These are phyloP conservation scores for Laspeyria flexula DNA, from an alignment of 2,888 invertebrate species.

Conservation along the genomic window DNA sequence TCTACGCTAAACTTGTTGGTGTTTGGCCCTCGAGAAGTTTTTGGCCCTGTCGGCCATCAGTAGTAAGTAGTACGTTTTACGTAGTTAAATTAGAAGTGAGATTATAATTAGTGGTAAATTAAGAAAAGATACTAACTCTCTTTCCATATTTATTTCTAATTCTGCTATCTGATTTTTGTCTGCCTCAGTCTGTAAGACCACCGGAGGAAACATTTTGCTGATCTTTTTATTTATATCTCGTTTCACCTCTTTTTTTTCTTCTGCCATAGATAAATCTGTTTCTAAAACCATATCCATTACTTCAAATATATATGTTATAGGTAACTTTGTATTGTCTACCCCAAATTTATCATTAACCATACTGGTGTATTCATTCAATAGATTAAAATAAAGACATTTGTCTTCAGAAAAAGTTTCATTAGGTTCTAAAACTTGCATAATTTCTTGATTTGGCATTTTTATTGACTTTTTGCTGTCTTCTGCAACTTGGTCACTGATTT, in stretches of 20 bases:
- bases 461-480: conserved; percentile 1
- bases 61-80: no score
- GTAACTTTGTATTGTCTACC: conserved; percentile 20
- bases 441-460: conserved; percentile 14
- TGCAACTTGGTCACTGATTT: background rate
- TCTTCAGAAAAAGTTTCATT: conserved; percentile 44
- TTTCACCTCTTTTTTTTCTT: conserved; percentile 59
- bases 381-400: conserved; percentile 46
- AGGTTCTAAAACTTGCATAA: conserved; percentile 33
- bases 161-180: no score
- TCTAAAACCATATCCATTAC: conserved; percentile 61
- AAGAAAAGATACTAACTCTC: no score
- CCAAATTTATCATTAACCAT: conserved; percentile 51
- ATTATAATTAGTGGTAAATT: no score
- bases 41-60: no score
- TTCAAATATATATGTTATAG: conserved; percentile 61
- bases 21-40: no score
- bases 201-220: background rate
- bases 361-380: conserved; percentile 52
- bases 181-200: background rate
- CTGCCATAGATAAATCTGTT: conserved; percentile 46
- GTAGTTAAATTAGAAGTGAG: no score
- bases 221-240: conserved; percentile 41
- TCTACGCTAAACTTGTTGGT: no score
- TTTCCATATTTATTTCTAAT: no score